These are phyloP conservation scores for Archocentrus centrarchus DNA, from an alignment of 2,113 vertebrate genomes.

Conservation along the genomic window DNA sequence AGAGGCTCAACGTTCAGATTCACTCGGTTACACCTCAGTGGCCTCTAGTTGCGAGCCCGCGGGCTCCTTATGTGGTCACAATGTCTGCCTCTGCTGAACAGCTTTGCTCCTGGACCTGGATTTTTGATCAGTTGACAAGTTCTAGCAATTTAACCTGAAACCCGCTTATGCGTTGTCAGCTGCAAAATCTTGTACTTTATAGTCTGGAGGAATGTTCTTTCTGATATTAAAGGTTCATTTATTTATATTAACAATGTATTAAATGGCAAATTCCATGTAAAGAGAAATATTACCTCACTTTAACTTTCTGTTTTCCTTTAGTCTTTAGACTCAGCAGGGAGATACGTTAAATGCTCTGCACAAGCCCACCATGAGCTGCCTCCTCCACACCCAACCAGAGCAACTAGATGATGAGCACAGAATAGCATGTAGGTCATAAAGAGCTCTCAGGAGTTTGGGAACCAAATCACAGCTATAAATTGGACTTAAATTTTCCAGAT, in stretches of 20 bases:
- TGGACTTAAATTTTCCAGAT: background rate
- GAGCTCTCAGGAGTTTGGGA: background rate
- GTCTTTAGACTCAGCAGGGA: background rate
- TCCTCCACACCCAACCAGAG: background rate
- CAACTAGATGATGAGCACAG: background rate
- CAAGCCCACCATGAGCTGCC: background rate
- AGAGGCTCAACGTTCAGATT: constrained; percentile 76
- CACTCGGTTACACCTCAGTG: constrained; percentile 76
- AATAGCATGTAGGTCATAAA: background rate
- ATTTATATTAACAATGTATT: background rate
- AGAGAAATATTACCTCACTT: background rate
- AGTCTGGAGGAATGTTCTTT: background rate
- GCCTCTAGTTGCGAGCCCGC: constrained; percentile 50
- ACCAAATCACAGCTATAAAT: background rate
- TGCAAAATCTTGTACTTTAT: background rate
- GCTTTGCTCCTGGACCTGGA: constrained; percentile 16
- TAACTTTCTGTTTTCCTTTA: background rate
- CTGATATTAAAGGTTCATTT: background rate
- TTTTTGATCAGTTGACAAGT: constrained; percentile 24
- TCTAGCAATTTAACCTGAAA: background rate
- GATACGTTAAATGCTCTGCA: background rate
- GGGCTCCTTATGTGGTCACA: constrained; percentile 51
- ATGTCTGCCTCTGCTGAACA: constrained; percentile 37
- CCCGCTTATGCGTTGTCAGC: background rate
- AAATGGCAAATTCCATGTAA: background rate